Evolutionary conservation across 2,797 vertebrate species (phyloP).

Genomic region (Enteromius treurensis): DNA sequence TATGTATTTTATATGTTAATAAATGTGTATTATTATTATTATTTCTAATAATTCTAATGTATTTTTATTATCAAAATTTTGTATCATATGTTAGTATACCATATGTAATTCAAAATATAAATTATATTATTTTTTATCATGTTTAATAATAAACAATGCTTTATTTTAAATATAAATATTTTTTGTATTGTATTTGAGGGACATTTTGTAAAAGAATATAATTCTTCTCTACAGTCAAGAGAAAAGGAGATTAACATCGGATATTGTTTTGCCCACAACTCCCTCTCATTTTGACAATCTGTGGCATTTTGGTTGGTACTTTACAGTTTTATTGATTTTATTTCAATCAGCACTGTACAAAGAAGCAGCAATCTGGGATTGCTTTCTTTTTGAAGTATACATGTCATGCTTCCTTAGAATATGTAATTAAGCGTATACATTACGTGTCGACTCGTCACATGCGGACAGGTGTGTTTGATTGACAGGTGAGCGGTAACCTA

Average conservation of each 20-base stretch:
- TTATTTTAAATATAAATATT: background rate
- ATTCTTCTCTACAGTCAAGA: background rate
- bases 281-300: background rate
- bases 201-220: background rate
- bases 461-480: conserved; percentile 17
- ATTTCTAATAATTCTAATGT: background rate
- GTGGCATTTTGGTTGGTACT: background rate
- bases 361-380: background rate
- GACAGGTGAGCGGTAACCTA: conserved; percentile 20
- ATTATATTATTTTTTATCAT: background rate
- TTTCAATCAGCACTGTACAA: conserved; percentile 8
- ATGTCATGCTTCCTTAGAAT: background rate
- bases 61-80: too few species aligned
- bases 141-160: background rate
- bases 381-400: background rate
- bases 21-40: background rate
- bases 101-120: background rate
- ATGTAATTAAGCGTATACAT: background rate
- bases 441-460: too few species aligned
- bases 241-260: background rate
- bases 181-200: background rate
- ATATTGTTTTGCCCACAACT: conserved; percentile 15
- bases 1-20: background rate
- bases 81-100: background rate
- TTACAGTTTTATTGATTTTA: conserved; percentile 40